Base-by-base conservation (phyloP, 2,113 vertebrate genomes). In the Phoxinus phoxinus region DNA sequence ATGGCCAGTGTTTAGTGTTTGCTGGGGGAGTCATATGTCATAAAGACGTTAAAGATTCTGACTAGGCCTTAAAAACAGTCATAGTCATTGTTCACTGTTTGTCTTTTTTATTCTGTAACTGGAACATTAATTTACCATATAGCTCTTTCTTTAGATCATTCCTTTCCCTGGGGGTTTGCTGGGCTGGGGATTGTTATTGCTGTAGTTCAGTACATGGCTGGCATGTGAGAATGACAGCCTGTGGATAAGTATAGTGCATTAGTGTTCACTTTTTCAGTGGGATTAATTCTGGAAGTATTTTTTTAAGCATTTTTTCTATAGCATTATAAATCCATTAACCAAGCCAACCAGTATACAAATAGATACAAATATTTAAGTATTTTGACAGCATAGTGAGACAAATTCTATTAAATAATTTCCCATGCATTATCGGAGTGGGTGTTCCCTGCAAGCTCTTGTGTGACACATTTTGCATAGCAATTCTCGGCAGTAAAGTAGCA, bases 1-100 rank as follows among this genome's bases (percentile, higher is more conserved):
- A 79, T 79, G 53, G 32, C 76, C 56, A 59, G 32, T 59, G 56
- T 79, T 41, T 17, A 41, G 32, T 37, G 6, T 79, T 25, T 79
- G 32, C 76, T 61, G 6, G 21, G 35, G 21, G 1, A 41, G 76
- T 25, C 32, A 79, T 41, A 79, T 41, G 3, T 79, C 32, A 59
- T 19, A 41, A 58, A 59, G 32, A 37, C 1, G 19, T n/a, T 5
- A 59, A 53, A 77, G 71, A 59, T 61, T 59, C 32, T 59, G 19
- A 78, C 17, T 32, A n/a, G 23, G 21, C 23, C 19, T 58, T 59
- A 61, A 44, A 58, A 37, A 27, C 35, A 25, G 10, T 41, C 35
- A 61, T 17, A 61, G 7, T 61, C 21, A 6, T 44, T 63, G 56
- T 56, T 23, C 9, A 77, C 0, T 35, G 48, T 56, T 77, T 56